These are phyloP conservation scores for Diabrotica virgifera DNA, from an alignment of 1,140 invertebrate genomes.

Conservation along the genomic window DNA sequence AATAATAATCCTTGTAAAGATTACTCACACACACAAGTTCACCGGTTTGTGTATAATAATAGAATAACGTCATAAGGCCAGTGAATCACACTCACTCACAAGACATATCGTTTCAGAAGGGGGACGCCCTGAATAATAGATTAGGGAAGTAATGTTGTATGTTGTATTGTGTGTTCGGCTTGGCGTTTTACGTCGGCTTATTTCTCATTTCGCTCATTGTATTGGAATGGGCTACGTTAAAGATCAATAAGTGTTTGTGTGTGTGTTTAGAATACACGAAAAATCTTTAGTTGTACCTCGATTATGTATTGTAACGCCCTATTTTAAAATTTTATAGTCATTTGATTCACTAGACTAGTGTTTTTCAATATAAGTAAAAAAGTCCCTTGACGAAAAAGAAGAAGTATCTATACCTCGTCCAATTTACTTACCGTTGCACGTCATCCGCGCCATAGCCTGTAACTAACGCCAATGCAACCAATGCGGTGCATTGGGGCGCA, in stretches of 20 bases:
- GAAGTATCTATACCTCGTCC: too few relatives aligned
- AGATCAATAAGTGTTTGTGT: not conserved
- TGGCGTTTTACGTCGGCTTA: not conserved
- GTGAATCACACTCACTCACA: not conserved
- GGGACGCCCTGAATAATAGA: slow-evolving; percentile 1
- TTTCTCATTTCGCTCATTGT: not conserved
- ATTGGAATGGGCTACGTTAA: not conserved
- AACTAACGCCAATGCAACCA: too few relatives aligned
- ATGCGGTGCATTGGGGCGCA: too few relatives aligned
- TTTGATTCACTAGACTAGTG: too few relatives aligned
- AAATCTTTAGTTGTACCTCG: too few relatives aligned
- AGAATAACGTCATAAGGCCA: not conserved
- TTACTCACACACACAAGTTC: not conserved
- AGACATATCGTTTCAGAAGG: not conserved
- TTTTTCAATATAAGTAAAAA: too few relatives aligned
- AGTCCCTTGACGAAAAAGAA: too few relatives aligned
- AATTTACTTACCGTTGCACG: too few relatives aligned
- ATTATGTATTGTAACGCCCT: too few relatives aligned
- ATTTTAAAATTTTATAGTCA: too few relatives aligned
- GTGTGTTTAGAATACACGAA: too few relatives aligned
- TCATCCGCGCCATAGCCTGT: too few relatives aligned
- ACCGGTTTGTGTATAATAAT: not conserved
- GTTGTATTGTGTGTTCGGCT: not conserved
- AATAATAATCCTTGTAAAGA: slow-evolving; percentile 1
- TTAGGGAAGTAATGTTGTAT: not conserved